phyloP scores from a whole-genome alignment of 2,797 vertebrate genomes.

The Hipposideros larvatus region DNA sequence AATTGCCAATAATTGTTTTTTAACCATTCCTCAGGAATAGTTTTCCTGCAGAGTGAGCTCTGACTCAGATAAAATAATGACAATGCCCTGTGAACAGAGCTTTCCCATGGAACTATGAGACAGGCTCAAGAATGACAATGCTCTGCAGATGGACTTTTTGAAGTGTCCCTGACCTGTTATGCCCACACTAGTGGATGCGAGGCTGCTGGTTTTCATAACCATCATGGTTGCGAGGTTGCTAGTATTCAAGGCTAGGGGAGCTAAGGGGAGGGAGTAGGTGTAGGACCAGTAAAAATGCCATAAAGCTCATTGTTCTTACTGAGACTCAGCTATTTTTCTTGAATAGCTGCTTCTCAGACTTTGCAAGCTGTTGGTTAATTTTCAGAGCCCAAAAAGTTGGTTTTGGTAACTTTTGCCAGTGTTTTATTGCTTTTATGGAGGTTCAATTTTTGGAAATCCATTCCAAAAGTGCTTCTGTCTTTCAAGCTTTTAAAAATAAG shows the following conservation, averaged over 20 bases:
- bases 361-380: neutral
- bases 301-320: neutral
- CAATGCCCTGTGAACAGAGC: neutral
- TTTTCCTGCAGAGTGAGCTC: neutral
- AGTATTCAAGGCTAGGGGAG: neutral
- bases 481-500: constrained; percentile 36
- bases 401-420: neutral
- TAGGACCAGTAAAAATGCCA: neutral
- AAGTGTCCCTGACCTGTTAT: neutral
- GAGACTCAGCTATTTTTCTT: constrained; percentile 17
- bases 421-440: constrained; percentile 5
- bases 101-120: constrained; percentile 39
- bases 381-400: constrained; percentile 40
- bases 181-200: neutral
- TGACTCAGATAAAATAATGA: constrained; percentile 28
- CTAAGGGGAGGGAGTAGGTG: neutral
- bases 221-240: neutral
- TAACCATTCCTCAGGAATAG: neutral
- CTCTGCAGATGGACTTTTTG: neutral
- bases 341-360: neutral
- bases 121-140: neutral
- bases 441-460: neutral
- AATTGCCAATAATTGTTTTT: neutral
- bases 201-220: neutral
- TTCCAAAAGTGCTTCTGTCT: constrained; percentile 27